Conservation (phyloP, 2,113 vertebrate species). For the Leucopsar rothschildi region DNA sequence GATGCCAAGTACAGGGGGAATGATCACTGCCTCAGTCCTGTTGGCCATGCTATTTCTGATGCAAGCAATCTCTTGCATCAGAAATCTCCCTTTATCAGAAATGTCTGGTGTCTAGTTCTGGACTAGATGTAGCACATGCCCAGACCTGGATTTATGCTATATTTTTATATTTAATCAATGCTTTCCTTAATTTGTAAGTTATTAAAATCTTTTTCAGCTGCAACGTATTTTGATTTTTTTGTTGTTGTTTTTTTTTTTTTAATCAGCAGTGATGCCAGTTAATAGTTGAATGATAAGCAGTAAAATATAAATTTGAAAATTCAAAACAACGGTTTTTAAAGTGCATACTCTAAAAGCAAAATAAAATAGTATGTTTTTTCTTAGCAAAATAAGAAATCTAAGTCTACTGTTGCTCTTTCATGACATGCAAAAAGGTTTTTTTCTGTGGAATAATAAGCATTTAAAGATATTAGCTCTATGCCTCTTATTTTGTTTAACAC, state of each 20-base stretch:
- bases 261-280: background rate
- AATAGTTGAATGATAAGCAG: background rate
- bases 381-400: background rate
- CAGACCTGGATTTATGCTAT: background rate
- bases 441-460: background rate
- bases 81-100: background rate
- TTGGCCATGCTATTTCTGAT: no score
- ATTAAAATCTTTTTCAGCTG: background rate
- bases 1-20: background rate
- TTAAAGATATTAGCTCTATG: background rate
- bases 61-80: background rate
- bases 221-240: background rate
- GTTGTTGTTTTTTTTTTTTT: background rate
- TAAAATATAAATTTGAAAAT: background rate
- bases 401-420: background rate
- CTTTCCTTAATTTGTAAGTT: background rate
- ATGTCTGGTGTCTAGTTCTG: accelerated
- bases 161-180: background rate
- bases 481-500: background rate
- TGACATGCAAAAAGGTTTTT: background rate
- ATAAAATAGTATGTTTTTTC: background rate
- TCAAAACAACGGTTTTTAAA: background rate
- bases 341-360: background rate
- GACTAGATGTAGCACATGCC: background rate
- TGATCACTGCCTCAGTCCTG: background rate